Evolutionary conservation across 2,888 invertebrate genomes (phyloP).

Genomic region (Fragum fragum): DNA sequence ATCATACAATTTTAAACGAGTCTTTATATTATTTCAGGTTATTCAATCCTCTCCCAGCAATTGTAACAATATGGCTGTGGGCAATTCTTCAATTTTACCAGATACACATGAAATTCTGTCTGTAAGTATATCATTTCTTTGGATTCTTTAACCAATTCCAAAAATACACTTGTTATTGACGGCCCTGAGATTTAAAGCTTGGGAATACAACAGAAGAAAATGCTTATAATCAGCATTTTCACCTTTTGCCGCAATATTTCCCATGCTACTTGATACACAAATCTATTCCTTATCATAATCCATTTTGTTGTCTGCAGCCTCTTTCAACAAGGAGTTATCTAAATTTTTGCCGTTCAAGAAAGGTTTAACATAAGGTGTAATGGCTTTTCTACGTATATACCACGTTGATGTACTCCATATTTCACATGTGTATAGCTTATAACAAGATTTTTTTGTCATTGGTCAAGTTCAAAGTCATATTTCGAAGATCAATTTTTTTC

Average conservation of each 20-base stretch:
- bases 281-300: background rate
- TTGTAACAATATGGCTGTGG: background rate
- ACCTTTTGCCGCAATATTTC: background rate
- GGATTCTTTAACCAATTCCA: background rate
- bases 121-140: background rate
- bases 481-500: background rate
- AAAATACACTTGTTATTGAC: background rate
- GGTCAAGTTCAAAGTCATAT: background rate
- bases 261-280: conserved; percentile 6
- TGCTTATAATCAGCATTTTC: background rate
- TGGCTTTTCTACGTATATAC: background rate
- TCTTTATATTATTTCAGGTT: background rate
- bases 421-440: background rate
- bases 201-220: background rate
- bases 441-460: background rate
- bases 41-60: conserved; percentile 3
- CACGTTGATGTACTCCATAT: background rate
- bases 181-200: background rate
- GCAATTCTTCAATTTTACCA: background rate
- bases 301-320: conserved; percentile 3
- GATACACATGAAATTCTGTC: background rate
- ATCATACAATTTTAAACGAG: background rate
- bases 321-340: conserved; percentile 8
- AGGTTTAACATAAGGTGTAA: conserved; percentile 2
- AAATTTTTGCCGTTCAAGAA: background rate